phyloP scores from a whole-genome alignment of 2,113 vertebrate genomes.

The Guaruba guarouba region DNA sequence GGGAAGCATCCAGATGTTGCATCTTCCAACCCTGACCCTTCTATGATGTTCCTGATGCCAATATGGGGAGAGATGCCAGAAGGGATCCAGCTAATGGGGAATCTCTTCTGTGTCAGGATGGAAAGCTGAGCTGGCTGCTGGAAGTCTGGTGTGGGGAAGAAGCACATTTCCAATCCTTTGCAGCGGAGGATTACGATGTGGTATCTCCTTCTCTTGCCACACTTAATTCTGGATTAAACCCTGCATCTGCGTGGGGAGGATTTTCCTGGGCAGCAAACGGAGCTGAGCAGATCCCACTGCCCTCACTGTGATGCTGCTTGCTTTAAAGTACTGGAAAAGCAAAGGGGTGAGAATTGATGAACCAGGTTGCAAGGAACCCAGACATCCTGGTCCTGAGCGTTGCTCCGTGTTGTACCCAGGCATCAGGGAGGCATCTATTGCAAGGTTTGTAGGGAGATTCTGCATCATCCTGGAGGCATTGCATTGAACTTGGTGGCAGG shows the following conservation, averaged over 20 bases:
- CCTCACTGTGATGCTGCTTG: fast-evolving
- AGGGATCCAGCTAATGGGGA: fast-evolving
- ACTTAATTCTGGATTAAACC: background rate
- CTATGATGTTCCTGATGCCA: background rate
- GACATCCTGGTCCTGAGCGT: fast-evolving
- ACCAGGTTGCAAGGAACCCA: background rate
- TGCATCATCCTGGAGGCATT: fast-evolving
- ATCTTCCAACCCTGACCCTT: background rate
- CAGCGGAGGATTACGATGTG: fast-evolving
- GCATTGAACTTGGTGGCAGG: fast-evolving
- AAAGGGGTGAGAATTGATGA: background rate
- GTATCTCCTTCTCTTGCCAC: background rate
- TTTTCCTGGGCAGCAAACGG: background rate
- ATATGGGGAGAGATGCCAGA: background rate
- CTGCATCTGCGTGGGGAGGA: background rate
- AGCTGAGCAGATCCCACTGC: background rate
- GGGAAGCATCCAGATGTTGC: background rate
- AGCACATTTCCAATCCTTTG: background rate
- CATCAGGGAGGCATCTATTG: fast-evolving
- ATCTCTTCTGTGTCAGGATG: background rate
- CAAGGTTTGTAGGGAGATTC: background rate
- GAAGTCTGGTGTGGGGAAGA: background rate
- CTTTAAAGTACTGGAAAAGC: background rate
- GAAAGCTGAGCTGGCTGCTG: background rate
- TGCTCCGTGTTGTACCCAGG: background rate